Conservation (phyloP, 2,797 vertebrate genomes). For the Acestrorhynchus altus region DNA sequence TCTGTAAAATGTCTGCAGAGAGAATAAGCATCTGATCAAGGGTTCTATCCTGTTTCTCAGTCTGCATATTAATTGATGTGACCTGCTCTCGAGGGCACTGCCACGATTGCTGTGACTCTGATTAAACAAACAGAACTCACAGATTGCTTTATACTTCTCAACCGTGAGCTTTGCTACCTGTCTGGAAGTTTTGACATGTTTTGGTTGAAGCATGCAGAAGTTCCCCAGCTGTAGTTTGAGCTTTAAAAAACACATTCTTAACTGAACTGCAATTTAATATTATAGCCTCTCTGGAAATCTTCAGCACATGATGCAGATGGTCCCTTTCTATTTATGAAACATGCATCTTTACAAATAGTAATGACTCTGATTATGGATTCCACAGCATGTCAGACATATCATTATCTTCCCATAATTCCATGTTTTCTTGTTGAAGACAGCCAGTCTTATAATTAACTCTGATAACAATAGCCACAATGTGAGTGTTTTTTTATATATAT, state of each 20-base stretch:
- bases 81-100: not conserved
- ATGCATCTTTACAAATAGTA: constrained; percentile 58
- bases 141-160: constrained; percentile 1
- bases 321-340: constrained; percentile 59
- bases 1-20: constrained; percentile 28
- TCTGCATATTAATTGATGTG: constrained; percentile 20
- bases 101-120: not conserved
- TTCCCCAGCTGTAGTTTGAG: constrained; percentile 7
- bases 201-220: constrained; percentile 14
- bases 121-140: constrained; percentile 25
- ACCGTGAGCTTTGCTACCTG: not conserved
- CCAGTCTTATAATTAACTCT: constrained; percentile 67
- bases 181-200: constrained; percentile 23
- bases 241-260: not conserved
- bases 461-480: constrained; percentile 58
- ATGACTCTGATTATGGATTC: constrained; percentile 56
- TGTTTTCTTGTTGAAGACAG: constrained; percentile 55
- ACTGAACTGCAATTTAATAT: constrained; percentile 4
- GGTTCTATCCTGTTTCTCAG: not conserved
- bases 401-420: constrained; percentile 62
- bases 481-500: constrained; percentile 41
- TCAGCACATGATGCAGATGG: constrained; percentile 26
- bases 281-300: constrained; percentile 8
- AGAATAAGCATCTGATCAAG: constrained; percentile 17
- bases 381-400: constrained; percentile 53